Evolutionary conservation across 2,113 vertebrate genomes (phyloP).

Genomic region (Gavialis gangeticus): DNA sequence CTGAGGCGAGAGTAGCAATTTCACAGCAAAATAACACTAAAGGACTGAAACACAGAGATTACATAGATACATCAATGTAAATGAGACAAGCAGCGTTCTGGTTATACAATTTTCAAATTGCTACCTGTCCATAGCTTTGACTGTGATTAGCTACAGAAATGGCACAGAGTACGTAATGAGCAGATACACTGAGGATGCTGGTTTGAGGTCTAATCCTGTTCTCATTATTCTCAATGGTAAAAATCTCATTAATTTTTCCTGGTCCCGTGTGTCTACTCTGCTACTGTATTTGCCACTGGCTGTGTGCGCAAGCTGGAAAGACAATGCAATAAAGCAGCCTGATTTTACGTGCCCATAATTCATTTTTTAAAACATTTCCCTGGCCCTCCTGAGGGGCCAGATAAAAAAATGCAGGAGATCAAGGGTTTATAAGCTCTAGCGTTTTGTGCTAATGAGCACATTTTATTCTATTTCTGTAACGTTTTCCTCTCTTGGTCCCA

Average conservation of each 20-base stretch:
- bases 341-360: neutral
- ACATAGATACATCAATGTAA: constrained; percentile 13
- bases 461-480: neutral
- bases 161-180: neutral
- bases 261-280: neutral
- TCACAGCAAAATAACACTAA: constrained; percentile 43
- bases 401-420: neutral
- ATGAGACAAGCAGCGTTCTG: constrained; percentile 43
- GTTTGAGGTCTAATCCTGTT: neutral
- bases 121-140: constrained; percentile 42
- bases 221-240: constrained; percentile 11
- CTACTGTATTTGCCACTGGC: neutral
- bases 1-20: constrained; percentile 22
- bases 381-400: neutral
- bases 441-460: neutral
- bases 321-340: neutral
- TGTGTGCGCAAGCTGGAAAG: neutral
- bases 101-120: constrained; percentile 56
- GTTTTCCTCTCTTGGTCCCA: neutral
- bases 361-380: neutral
- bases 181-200: neutral
- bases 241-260: neutral
- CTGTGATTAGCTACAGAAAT: neutral
- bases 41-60: constrained; percentile 29
- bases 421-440: neutral